phyloP scores from a whole-genome alignment of 1,140 invertebrate genomes.

The Holcopasites calliopsidis region DNA sequence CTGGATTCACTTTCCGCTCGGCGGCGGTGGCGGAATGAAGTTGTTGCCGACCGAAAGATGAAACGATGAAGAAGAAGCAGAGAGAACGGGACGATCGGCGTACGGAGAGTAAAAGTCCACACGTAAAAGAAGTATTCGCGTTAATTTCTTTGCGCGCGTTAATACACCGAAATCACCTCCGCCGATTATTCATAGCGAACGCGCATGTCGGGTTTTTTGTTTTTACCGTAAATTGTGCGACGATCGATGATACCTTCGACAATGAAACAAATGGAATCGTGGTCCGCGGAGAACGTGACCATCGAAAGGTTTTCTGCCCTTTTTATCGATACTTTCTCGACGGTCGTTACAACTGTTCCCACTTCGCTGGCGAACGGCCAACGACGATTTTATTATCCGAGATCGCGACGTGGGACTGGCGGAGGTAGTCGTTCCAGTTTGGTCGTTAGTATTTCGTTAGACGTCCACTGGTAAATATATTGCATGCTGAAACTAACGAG shows the following conservation, averaged over 20 bases:
- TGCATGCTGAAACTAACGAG: background rate
- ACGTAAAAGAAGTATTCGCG: constrained; percentile 1
- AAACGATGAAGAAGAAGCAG: background rate
- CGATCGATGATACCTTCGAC: constrained; percentile 9
- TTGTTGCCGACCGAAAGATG: background rate
- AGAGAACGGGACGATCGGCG: background rate
- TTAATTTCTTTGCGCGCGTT: constrained; percentile 37
- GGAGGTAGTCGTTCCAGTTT: background rate
- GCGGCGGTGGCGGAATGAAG: background rate
- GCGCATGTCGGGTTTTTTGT: constrained; percentile 4
- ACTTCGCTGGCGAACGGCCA: background rate
- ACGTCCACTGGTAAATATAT: background rate
- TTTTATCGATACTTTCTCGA: constrained; percentile 30
- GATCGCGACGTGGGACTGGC: background rate
- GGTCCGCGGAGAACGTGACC: constrained; percentile 8
- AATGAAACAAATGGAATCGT: constrained; percentile 6
- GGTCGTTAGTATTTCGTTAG: background rate
- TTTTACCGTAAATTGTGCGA: constrained; percentile 27
- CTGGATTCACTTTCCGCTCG: too few species aligned
- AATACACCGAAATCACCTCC: constrained; percentile 8
- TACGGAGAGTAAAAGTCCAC: constrained; percentile 10
- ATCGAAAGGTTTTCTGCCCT: constrained; percentile 10
- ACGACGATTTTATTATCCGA: background rate
- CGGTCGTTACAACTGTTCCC: constrained; percentile 3
- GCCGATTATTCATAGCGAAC: constrained; percentile 25